Percentiles rank a stretch among this genome's conserved stretches.
phyloP scores from a whole-genome alignment of 2,888 invertebrate genomes.

The Anarsia innoxiella region DNA sequence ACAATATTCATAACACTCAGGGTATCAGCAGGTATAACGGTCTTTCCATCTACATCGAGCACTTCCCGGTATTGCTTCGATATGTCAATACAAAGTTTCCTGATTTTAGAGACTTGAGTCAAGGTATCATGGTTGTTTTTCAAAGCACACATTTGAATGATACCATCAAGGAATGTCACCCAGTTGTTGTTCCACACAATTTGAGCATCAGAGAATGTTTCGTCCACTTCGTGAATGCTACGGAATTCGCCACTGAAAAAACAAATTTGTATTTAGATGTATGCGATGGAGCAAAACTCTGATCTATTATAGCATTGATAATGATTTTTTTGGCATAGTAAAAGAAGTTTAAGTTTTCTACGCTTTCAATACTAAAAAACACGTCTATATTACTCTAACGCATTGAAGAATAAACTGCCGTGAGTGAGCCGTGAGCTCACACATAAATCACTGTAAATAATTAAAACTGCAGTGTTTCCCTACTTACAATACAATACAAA shows the following conservation, averaged over 20 bases:
- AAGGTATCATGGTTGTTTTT: slow-evolving; percentile 75
- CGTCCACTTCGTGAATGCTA: slow-evolving; percentile 31
- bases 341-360: too few species aligned
- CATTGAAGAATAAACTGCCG: too few species aligned
- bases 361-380: too few species aligned
- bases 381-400: too few species aligned
- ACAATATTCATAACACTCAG: slow-evolving; percentile 22
- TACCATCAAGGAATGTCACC: slow-evolving; percentile 86
- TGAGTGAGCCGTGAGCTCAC: too few species aligned
- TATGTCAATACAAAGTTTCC: slow-evolving; percentile 26
- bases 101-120: slow-evolving; percentile 72
- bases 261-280: too few species aligned
- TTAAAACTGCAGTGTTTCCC: too few species aligned
- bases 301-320: too few species aligned
- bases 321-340: too few species aligned
- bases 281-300: too few species aligned
- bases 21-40: slow-evolving; percentile 23
- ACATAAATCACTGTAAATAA: too few species aligned
- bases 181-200: slow-evolving; percentile 83
- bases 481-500: too few species aligned
- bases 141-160: slow-evolving; percentile 85
- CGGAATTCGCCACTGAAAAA: slow-evolving; percentile 39
- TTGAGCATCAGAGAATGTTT: slow-evolving; percentile 36
- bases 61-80: slow-evolving; percentile 1
- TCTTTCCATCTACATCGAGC: slow-evolving; percentile 13